Conservation (phyloP, 2,888 invertebrate species). For the Acrobasis consociella region DNA sequence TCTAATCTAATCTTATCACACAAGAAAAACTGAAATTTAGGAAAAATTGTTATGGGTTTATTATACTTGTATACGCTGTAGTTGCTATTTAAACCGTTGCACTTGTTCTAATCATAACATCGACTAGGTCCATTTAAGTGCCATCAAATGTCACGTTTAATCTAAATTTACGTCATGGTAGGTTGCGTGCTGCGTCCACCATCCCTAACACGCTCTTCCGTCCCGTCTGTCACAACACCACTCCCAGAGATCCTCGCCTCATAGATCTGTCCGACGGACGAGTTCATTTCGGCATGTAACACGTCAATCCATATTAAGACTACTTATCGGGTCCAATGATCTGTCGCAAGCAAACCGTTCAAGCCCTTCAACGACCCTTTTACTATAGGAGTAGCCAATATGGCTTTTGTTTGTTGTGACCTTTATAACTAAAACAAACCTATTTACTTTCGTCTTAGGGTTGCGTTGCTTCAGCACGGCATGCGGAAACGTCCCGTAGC, state of each 20-base stretch:
- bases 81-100: too few relatives aligned
- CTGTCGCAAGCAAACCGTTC: slow-evolving; percentile 19
- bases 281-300: slow-evolving; percentile 47
- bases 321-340: slow-evolving; percentile 19
- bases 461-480: too few relatives aligned
- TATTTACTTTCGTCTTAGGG: too few relatives aligned
- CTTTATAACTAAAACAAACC: too few relatives aligned
- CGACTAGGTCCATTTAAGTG: too few relatives aligned
- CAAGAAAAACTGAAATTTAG: too few relatives aligned
- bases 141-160: background rate
- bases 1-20: too few relatives aligned
- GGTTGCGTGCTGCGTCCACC: slow-evolving; percentile 25
- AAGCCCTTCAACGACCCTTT: background rate
- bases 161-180: background rate
- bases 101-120: too few relatives aligned
- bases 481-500: too few relatives aligned
- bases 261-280: slow-evolving; percentile 51
- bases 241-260: slow-evolving; percentile 61
- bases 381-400: background rate
- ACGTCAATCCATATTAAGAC: slow-evolving; percentile 49
- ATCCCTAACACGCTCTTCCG: slow-evolving; percentile 66
- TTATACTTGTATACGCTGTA: too few relatives aligned
- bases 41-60: too few relatives aligned
- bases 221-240: slow-evolving; percentile 72
- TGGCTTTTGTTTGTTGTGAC: slow-evolving; percentile 1